A percentile compares a stretch with the other conserved stretches of the same genome.
Conservation (phyloP, 2,113 vertebrate genomes). For the Eonycteris spelaea region DNA sequence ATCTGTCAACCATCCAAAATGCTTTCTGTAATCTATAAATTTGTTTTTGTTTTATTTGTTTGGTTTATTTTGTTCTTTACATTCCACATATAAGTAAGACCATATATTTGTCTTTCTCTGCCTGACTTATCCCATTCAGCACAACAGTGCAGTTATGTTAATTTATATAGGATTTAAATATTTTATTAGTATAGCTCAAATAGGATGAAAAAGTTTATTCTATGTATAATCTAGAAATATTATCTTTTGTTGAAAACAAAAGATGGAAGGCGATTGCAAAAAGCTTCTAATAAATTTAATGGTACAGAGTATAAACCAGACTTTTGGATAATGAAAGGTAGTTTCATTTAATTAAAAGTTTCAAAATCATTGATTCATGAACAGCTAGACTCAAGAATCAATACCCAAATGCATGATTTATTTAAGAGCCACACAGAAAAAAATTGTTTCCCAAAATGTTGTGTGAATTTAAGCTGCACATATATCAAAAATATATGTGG, state of each 20-base stretch:
- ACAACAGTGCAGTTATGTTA: neutral
- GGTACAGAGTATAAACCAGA: neutral
- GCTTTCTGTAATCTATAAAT: too few relatives aligned
- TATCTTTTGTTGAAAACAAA: neutral
- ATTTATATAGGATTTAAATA: neutral
- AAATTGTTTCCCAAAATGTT: neutral
- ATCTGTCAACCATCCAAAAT: too few relatives aligned
- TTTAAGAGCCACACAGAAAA: neutral
- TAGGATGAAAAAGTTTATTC: neutral
- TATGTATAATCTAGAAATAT: neutral
- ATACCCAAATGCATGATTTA: neutral
- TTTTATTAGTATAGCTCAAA: neutral
- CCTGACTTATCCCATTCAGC: too few relatives aligned
- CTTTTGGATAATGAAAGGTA: neutral
- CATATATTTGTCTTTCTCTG: too few relatives aligned
- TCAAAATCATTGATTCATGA: neutral
- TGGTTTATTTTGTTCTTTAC: too few relatives aligned
- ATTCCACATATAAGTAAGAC: too few relatives aligned
- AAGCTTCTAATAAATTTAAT: neutral
- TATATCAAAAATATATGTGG: neutral
- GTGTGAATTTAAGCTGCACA: neutral
- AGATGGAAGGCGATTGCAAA: neutral
- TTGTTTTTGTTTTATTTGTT: too few relatives aligned
- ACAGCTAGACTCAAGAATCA: neutral
- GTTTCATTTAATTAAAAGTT: conserved; percentile 17